These are phyloP conservation scores for Nymphicus hollandicus DNA, from an alignment of 2,113 vertebrate genomes.

Conservation along the genomic window DNA sequence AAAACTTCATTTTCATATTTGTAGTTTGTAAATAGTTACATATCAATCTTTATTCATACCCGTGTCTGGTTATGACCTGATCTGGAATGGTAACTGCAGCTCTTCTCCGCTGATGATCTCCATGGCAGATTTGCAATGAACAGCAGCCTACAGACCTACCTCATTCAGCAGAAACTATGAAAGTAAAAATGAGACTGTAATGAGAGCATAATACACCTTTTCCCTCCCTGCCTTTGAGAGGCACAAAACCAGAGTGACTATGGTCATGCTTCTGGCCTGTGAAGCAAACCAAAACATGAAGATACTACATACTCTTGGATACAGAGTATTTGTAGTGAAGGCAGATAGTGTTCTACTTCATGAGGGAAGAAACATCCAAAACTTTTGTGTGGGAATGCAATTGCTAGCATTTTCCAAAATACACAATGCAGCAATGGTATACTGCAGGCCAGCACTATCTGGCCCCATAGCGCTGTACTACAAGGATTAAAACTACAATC, in stretches of 20 bases:
- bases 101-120: background rate
- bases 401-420: background rate
- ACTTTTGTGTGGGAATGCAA: background rate
- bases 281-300: background rate
- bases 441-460: background rate
- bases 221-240: background rate
- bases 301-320: background rate
- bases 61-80: background rate
- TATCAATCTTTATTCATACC: background rate
- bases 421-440: accelerated
- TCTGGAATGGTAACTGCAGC: background rate
- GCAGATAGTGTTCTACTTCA: background rate
- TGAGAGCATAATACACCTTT: background rate
- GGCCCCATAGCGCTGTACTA: too few species aligned
- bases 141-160: background rate
- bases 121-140: background rate
- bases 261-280: background rate
- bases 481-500: background rate
- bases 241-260: background rate
- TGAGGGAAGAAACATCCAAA: background rate
- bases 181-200: background rate
- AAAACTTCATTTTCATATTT: background rate
- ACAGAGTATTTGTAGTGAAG: background rate
- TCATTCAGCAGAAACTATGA: background rate
- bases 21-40: background rate